phyloP scores from a whole-genome alignment of 2,888 invertebrate genomes.

The Sinhomidia bicolor region DNA sequence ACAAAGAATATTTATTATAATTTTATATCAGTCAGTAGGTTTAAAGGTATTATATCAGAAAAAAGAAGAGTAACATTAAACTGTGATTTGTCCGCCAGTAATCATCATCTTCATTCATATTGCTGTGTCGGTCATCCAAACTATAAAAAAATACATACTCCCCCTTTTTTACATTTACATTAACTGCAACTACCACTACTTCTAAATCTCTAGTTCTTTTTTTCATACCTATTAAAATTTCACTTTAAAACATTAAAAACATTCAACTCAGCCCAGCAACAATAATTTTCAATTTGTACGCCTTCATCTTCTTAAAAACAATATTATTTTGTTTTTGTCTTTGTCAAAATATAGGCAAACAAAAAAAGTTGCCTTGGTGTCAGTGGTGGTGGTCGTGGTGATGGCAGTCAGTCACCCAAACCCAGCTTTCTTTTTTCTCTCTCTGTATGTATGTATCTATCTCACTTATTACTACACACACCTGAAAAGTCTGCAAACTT shows the following conservation, averaged over 20 bases:
- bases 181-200: not conserved
- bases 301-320: not conserved
- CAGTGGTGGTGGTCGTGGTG: not conserved
- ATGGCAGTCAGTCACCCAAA: not conserved
- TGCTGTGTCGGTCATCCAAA: not conserved
- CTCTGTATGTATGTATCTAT: no score
- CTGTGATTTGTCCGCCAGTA: not conserved
- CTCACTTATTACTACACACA: not conserved
- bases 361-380: not conserved
- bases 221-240: constrained; percentile 3
- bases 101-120: not conserved
- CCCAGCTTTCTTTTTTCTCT: constrained; percentile 34
- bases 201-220: no score
- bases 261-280: no score
- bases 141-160: not conserved
- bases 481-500: not conserved
- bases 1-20: no score
- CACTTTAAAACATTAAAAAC: not conserved
- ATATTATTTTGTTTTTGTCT: not conserved
- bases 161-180: not conserved
- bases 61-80: not conserved
- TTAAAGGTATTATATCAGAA: not conserved
- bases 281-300: not conserved
- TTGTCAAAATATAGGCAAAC: not conserved
- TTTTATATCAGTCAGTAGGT: no score